Conservation (phyloP, 2,113 vertebrate genomes). For the Micronycteris hirsuta region DNA sequence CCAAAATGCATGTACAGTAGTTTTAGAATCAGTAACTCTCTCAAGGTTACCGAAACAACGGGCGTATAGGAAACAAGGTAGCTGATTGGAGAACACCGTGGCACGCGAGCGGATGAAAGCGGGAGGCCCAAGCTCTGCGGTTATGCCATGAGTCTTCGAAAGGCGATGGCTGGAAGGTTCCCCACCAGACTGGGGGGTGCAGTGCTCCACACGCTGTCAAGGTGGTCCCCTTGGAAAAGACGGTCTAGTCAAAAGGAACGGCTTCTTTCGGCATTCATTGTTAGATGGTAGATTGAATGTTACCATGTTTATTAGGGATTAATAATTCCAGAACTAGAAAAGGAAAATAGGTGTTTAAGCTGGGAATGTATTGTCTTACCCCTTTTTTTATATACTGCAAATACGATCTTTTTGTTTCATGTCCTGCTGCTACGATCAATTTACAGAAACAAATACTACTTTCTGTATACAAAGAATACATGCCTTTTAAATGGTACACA, state of each 20-base stretch:
- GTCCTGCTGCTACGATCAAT: background rate
- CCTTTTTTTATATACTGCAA: background rate
- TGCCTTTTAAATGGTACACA: background rate
- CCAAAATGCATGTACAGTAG: background rate
- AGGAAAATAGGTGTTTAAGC: background rate
- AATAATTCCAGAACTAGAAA: slow-evolving; percentile 19
- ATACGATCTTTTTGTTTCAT: background rate
- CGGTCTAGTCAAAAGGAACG: background rate
- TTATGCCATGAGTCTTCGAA: background rate
- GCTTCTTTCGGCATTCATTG: background rate
- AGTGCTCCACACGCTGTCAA: background rate
- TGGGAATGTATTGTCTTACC: background rate
- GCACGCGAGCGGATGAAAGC: background rate
- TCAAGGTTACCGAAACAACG: background rate
- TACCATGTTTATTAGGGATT: background rate
- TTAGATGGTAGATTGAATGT: background rate
- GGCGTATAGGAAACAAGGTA: background rate
- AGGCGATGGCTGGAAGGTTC: background rate
- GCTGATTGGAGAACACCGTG: background rate
- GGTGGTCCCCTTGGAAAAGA: background rate
- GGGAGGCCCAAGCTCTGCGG: background rate
- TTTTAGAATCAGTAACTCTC: background rate
- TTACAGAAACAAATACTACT: background rate
- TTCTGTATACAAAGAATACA: background rate
- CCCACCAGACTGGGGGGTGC: background rate